Conservation (phyloP, 2,888 invertebrate genomes). For the Pomacea canaliculata region DNA sequence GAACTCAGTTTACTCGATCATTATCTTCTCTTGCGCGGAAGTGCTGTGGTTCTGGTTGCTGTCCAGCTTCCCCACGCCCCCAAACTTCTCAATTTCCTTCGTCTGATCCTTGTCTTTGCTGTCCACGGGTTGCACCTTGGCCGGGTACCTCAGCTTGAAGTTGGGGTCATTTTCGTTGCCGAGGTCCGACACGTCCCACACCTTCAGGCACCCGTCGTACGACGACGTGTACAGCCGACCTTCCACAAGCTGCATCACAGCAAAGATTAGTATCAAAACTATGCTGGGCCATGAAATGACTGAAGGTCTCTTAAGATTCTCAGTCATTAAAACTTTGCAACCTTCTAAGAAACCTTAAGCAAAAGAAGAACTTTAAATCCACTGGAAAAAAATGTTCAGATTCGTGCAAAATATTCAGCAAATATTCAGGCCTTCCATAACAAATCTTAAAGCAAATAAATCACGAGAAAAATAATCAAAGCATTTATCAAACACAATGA, state of each 20-base stretch:
- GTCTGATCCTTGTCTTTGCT: conserved; percentile 45
- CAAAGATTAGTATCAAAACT: background rate
- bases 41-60: conserved; percentile 48
- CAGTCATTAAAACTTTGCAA: no score
- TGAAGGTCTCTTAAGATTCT: no score
- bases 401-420: no score
- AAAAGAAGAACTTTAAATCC: no score
- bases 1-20: conserved; percentile 45
- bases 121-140: conserved; percentile 45
- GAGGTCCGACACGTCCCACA: conserved; percentile 69
- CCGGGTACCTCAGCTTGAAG: conserved; percentile 39
- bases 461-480: no score
- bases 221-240: conserved; percentile 70
- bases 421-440: no score
- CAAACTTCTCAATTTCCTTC: conserved; percentile 46
- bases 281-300: no score
- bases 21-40: conserved; percentile 47
- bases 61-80: conserved; percentile 44
- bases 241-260: conserved; percentile 63
- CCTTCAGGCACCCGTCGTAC: conserved; percentile 68
- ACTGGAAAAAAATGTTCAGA: no score
- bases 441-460: no score
- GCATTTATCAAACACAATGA: no score
- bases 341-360: no score
- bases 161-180: conserved; percentile 30